These are phyloP conservation scores for Drosophila recens DNA, from an alignment of 2,888 invertebrate species.

Conservation along the genomic window DNA sequence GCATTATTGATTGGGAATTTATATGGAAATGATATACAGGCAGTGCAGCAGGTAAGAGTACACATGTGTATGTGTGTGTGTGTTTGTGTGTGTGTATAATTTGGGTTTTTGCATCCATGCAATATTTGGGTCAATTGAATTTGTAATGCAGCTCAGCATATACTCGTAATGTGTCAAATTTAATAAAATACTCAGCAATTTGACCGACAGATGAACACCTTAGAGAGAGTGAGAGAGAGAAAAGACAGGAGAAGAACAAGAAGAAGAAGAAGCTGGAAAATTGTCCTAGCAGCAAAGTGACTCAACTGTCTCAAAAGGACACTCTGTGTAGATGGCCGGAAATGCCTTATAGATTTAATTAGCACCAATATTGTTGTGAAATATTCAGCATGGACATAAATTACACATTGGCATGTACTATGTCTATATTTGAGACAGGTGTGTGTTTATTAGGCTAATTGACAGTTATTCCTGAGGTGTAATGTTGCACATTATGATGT, in stretches of 20 bases:
- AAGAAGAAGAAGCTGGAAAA: neutral
- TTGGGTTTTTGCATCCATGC: constrained; percentile 37
- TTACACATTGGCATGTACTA: constrained; percentile 11
- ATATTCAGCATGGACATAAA: constrained; percentile 20
- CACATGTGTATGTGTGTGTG: constrained; percentile 3
- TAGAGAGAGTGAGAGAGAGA: neutral
- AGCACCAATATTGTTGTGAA: constrained; percentile 29
- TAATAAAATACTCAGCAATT: constrained; percentile 57
- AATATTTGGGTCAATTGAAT: constrained; percentile 77
- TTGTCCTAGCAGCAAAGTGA: neutral
- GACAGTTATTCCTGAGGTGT: constrained; percentile 22
- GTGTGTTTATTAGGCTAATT: constrained; percentile 25
- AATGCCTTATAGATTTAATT: constrained; percentile 34
- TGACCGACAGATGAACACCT: constrained; percentile 36
- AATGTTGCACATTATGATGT: constrained; percentile 4
- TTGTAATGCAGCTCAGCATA: constrained; percentile 56
- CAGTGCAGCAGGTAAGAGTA: constrained; percentile 10
- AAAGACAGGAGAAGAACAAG: too few relatives aligned
- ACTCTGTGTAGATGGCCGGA: constrained; percentile 8
- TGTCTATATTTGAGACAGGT: neutral
- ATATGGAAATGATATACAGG: constrained; percentile 34
- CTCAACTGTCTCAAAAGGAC: neutral
- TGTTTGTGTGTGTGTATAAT: constrained; percentile 28
- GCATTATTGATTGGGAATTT: constrained; percentile 61
- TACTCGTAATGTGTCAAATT: constrained; percentile 56